Conservation (phyloP, 2,113 vertebrate species). For the Haemorhous mexicanus region DNA sequence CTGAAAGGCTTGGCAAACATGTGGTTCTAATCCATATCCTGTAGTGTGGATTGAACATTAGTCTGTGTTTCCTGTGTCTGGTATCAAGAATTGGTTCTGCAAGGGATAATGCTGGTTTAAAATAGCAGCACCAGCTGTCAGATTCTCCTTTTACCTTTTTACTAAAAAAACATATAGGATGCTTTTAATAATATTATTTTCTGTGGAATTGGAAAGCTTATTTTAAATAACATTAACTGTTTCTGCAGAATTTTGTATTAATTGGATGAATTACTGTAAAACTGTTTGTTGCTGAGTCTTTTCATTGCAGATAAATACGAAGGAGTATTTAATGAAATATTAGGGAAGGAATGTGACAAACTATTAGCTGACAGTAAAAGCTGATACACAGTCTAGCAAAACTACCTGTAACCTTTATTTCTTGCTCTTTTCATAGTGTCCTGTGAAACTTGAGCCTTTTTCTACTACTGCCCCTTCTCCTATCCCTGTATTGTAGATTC, state of each 20-base stretch:
- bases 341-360: background rate
- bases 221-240: background rate
- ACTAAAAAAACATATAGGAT: background rate
- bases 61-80: background rate
- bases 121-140: background rate
- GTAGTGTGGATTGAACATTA: background rate
- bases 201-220: background rate
- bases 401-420: background rate
- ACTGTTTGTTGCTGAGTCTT: background rate
- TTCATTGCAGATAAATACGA: background rate
- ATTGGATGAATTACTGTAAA: background rate
- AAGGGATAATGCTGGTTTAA: background rate
- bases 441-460: background rate
- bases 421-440: background rate
- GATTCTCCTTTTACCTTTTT: background rate
- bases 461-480: background rate
- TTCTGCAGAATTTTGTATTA: background rate
- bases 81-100: background rate
- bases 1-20: background rate
- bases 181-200: background rate
- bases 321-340: background rate
- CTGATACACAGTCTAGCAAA: background rate
- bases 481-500: background rate
- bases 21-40: background rate
- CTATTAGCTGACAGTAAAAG: background rate